phyloP scores from a whole-genome alignment of 2,113 vertebrate genomes.

The Oplegnathus fasciatus region DNA sequence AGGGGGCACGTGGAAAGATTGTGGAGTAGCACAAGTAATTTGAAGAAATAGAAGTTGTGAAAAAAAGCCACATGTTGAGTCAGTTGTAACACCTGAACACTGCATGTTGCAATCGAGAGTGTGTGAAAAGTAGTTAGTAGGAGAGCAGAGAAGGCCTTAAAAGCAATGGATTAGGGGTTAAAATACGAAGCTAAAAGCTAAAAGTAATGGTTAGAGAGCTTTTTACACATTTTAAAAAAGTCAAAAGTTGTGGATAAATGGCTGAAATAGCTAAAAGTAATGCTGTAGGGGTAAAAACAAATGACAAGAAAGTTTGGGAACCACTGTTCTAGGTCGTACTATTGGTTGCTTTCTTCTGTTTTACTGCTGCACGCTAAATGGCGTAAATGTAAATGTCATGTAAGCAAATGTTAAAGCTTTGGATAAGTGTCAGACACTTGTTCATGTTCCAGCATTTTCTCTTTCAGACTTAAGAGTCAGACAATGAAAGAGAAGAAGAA shows the following conservation, averaged over 20 bases:
- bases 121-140: background rate
- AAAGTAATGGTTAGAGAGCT: background rate
- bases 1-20: too few relatives aligned
- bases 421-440: constrained; percentile 45
- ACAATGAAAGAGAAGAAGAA: constrained; percentile 65
- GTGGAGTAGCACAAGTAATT: background rate
- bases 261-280: background rate
- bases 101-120: background rate
- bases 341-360: background rate
- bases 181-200: background rate
- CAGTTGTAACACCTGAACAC: background rate
- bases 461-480: constrained; percentile 63
- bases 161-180: too few relatives aligned
- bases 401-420: constrained; percentile 41
- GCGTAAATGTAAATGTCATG: constrained; percentile 25
- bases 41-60: background rate
- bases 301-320: background rate
- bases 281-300: background rate
- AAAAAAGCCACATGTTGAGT: background rate
- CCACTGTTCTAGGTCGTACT: background rate
- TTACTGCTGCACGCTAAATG: background rate
- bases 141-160: background rate
- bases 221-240: too few relatives aligned
- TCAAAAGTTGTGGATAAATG: background rate
- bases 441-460: constrained; percentile 62